These are phyloP conservation scores for Odocoileus hemionus DNA, from an alignment of 2,113 vertebrate species.

Conservation along the genomic window DNA sequence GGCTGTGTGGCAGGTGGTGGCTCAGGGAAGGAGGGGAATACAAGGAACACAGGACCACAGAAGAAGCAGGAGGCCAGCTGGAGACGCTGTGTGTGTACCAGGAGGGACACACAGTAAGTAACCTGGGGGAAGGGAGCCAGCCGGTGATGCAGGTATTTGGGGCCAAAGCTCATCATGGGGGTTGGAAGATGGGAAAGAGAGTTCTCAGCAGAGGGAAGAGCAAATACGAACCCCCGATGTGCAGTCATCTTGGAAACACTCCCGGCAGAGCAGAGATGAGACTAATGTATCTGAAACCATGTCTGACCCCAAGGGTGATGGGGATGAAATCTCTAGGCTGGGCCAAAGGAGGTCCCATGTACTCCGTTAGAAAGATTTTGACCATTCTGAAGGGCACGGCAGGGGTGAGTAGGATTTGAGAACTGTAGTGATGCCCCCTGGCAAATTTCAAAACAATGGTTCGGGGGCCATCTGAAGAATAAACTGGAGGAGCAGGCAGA, in stretches of 20 bases:
- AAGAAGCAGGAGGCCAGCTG: rapidly evolving
- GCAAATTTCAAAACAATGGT: rapidly evolving
- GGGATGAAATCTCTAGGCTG: background rate
- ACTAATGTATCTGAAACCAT: rapidly evolving
- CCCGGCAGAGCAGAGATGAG: background rate
- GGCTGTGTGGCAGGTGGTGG: background rate
- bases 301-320: rapidly evolving
- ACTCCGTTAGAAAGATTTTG: background rate
- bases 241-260: rapidly evolving
- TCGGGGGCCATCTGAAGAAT: background rate
- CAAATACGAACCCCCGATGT: rapidly evolving
- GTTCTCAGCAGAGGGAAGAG: background rate
- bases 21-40: rapidly evolving
- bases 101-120: rapidly evolving
- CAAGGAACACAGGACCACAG: rapidly evolving
- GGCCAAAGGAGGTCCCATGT: rapidly evolving
- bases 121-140: background rate
- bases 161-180: rapidly evolving
- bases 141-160: rapidly evolving
- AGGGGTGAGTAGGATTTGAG: background rate
- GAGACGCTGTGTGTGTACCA: rapidly evolving
- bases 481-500: too few relatives aligned
- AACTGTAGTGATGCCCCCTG: rapidly evolving
- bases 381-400: background rate
- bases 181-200: background rate